These are phyloP conservation scores for Meriones psammophilus DNA, from an alignment of 2,797 vertebrate genomes.

Conservation along the genomic window DNA sequence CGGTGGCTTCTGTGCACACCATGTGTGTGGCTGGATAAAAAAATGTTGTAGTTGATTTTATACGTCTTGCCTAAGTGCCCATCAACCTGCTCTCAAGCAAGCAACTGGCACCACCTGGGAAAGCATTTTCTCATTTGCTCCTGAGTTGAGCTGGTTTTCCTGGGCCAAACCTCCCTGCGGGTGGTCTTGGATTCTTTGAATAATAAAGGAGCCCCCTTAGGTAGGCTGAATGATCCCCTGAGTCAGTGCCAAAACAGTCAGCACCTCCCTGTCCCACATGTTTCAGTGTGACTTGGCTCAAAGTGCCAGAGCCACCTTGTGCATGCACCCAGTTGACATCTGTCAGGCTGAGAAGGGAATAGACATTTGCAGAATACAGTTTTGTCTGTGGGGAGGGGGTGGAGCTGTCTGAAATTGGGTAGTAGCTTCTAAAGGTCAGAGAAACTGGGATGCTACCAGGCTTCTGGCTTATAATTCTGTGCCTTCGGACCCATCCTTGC, in stretches of 20 bases:
- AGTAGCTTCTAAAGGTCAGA: conserved; percentile 34
- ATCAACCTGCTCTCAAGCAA: neutral
- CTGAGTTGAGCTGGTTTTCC: neutral
- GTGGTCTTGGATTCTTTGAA: conserved; percentile 61
- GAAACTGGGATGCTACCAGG: neutral
- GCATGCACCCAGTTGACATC: conserved; percentile 60
- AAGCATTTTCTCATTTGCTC: conserved; percentile 58
- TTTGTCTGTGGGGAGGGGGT: neutral
- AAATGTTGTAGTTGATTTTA: conserved; percentile 27
- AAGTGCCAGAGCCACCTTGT: neutral
- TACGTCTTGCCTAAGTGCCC: neutral
- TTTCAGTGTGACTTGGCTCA: conserved; percentile 67
- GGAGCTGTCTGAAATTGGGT: neutral
- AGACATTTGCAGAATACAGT: neutral
- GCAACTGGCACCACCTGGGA: conserved; percentile 47
- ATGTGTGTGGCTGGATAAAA: neutral
- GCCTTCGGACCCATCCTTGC: neutral
- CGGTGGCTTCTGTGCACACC: neutral
- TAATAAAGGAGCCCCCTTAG: conserved; percentile 42
- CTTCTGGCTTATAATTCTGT: neutral
- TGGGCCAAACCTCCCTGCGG: neutral
- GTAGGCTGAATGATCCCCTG: neutral
- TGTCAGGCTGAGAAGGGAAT: conserved; percentile 2
- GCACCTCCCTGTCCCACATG: neutral
- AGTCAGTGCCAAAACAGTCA: conserved; percentile 22